These are phyloP conservation scores for Prionace glauca DNA, from an alignment of 2,797 vertebrate genomes.

Conservation along the genomic window DNA sequence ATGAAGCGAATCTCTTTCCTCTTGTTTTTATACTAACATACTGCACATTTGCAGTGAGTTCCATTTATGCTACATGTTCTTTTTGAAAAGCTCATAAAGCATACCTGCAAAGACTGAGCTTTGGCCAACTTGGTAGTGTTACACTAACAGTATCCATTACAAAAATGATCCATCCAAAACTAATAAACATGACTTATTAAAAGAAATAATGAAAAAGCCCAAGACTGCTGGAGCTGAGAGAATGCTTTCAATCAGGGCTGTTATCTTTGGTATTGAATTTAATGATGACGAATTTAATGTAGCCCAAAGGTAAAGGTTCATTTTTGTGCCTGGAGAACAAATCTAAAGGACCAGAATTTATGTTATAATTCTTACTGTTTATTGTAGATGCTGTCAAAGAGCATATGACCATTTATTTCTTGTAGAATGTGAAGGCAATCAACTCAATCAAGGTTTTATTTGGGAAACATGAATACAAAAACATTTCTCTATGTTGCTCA, in stretches of 20 bases:
- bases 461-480: neutral
- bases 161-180: neutral
- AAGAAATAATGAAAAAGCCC: neutral
- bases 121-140: neutral
- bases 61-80: neutral
- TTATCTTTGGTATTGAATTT: neutral
- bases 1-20: neutral
- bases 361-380: neutral
- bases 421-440: neutral
- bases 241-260: neutral
- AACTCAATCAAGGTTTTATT: neutral
- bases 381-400: neutral
- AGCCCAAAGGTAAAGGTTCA: neutral
- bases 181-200: neutral
- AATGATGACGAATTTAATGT: neutral
- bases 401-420: neutral
- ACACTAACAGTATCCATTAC: neutral
- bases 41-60: neutral
- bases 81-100: neutral
- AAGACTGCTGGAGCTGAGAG: neutral
- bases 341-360: neutral
- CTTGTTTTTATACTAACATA: neutral
- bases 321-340: neutral
- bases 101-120: neutral
- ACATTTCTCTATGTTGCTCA: neutral